These are phyloP conservation scores for Phymastichus coffea DNA, from an alignment of 1,140 invertebrate species.

Conservation along the genomic window DNA sequence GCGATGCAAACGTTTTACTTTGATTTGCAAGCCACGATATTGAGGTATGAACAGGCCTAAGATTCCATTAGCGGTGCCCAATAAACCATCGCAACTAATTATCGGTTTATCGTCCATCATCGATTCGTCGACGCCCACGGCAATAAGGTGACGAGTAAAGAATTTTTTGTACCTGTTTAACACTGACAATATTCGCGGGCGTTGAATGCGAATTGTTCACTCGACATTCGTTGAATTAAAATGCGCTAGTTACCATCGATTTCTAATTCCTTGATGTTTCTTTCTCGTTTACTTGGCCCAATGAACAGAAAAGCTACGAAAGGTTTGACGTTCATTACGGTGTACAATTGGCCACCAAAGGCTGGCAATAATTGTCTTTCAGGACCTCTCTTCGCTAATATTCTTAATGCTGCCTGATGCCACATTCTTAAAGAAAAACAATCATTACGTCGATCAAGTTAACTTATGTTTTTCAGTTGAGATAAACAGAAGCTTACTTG, in stretches of 20 bases:
- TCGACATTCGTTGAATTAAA: background rate
- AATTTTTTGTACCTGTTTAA: background rate
- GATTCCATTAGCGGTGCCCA: background rate
- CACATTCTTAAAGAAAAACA: constrained; percentile 1
- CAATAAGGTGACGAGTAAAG: background rate
- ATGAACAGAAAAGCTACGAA: background rate
- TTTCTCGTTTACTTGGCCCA: background rate
- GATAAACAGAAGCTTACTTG: background rate
- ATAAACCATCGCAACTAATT: background rate
- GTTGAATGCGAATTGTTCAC: background rate
- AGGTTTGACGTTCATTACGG: background rate
- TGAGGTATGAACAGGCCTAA: background rate
- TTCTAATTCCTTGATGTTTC: background rate
- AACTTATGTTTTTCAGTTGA: background rate
- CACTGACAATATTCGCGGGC: no score
- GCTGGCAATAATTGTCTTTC: background rate
- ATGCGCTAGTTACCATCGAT: background rate
- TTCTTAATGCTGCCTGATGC: background rate
- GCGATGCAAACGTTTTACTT: no score
- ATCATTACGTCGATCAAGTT: background rate
- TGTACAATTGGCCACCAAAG: background rate
- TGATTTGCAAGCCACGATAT: background rate
- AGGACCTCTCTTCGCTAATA: background rate
- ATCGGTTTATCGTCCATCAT: background rate
- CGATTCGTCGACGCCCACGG: background rate